phyloP scores from a whole-genome alignment of 2,888 invertebrate species.

The Sussaba pulchella region DNA sequence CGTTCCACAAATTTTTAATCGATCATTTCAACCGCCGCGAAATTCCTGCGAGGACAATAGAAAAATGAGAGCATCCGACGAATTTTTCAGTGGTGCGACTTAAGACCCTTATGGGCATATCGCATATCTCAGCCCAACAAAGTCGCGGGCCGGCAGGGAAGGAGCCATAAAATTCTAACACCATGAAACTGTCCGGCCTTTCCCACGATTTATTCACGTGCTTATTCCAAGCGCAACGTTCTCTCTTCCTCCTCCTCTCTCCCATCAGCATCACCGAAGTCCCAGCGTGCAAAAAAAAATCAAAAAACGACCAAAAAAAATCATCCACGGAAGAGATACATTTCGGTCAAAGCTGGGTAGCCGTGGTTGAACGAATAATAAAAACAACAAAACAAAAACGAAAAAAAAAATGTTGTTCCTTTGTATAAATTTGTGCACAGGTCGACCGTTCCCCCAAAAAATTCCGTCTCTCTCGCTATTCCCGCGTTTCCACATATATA shows the following conservation, averaged over 20 bases:
- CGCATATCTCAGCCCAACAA: conserved; percentile 56
- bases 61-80: conserved; percentile 31
- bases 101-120: conserved; percentile 45
- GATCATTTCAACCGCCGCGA: not conserved
- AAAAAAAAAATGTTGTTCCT: conserved; percentile 47
- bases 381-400: too few species aligned
- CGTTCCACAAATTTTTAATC: not conserved
- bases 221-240: conserved; percentile 49
- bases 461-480: too few species aligned
- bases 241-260: conserved; percentile 20
- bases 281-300: conserved; percentile 41
- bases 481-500: not conserved
- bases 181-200: conserved; percentile 61
- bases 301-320: too few species aligned
- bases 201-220: conserved; percentile 76
- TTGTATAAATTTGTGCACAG: conserved; percentile 74
- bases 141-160: conserved; percentile 49
- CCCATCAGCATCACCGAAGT: conserved; percentile 20
- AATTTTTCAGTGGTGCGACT: not conserved
- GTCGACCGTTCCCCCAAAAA: conserved; percentile 70
- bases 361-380: not conserved
- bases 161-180: conserved; percentile 67
- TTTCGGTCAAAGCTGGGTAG: conserved; percentile 44
- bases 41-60: not conserved
- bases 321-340: conserved; percentile 37